Percentiles rank a stretch among this genome's conserved stretches.
phyloP scores from a whole-genome alignment of 2,113 vertebrate genomes.

The Bufo bufo region DNA sequence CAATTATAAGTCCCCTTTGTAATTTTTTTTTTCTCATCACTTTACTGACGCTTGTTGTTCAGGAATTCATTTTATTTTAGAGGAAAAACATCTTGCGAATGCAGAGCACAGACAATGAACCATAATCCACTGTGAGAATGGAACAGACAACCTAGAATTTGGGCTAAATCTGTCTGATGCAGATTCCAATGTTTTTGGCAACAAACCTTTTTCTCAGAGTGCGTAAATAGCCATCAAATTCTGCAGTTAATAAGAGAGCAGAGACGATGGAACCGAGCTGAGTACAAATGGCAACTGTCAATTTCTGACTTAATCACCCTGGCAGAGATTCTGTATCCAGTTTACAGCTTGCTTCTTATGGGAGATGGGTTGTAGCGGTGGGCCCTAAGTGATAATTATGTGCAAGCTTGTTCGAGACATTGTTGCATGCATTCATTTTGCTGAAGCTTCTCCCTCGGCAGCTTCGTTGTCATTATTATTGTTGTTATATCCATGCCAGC shows the following conservation, averaged over 20 bases:
- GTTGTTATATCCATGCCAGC: neutral
- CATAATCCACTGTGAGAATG: slow-evolving; percentile 56
- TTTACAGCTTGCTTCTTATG: slow-evolving; percentile 63
- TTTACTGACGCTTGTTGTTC: neutral
- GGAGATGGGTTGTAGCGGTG: slow-evolving; percentile 61
- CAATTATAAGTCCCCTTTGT: neutral
- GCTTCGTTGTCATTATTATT: slow-evolving; percentile 34
- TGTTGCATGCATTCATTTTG: slow-evolving; percentile 35
- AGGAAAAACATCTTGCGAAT: slow-evolving; percentile 14
- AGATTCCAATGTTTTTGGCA: slow-evolving; percentile 64
- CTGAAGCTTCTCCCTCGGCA: slow-evolving; percentile 34
- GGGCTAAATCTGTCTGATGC: slow-evolving; percentile 55
- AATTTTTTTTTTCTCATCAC: neutral
- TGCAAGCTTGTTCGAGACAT: slow-evolving; percentile 49
- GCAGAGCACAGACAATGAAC: slow-evolving; percentile 40
- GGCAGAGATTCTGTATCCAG: slow-evolving; percentile 59
- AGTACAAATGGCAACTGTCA: slow-evolving; percentile 66
- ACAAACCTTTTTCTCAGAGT: slow-evolving; percentile 42
- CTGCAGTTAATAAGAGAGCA: slow-evolving; percentile 63
- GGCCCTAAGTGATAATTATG: slow-evolving; percentile 55
- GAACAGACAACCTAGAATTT: slow-evolving; percentile 47
- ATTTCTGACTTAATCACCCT: slow-evolving; percentile 64
- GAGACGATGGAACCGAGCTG: slow-evolving; percentile 59
- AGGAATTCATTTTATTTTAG: slow-evolving; percentile 1
- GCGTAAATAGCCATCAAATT: slow-evolving; percentile 59